Percentiles rank a stretch among this genome's conserved stretches.
Evolutionary conservation across 2,113 vertebrate genomes (phyloP).

Genomic region (Gallinago jamesoni): DNA sequence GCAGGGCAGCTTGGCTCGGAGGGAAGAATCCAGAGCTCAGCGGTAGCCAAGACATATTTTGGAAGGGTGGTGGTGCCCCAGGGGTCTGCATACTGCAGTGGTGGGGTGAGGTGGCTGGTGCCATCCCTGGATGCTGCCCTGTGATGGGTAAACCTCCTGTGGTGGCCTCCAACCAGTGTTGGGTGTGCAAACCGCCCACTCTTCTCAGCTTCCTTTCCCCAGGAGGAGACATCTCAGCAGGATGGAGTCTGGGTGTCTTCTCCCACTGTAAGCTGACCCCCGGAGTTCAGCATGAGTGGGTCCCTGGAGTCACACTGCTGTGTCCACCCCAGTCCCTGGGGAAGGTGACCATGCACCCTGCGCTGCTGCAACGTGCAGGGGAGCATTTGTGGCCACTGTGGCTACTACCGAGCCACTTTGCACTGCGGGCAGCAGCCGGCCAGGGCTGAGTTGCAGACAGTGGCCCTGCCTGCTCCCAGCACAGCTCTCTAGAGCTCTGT

Average conservation of each 20-base stretch:
- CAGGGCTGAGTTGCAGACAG: background rate
- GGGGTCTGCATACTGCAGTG: background rate
- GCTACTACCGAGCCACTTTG: background rate
- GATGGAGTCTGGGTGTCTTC: background rate
- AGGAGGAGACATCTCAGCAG: background rate
- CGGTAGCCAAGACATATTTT: accelerated
- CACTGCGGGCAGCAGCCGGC: background rate
- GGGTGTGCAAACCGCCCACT: background rate
- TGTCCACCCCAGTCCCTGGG: accelerated
- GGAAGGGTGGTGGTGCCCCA: background rate
- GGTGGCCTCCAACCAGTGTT: background rate
- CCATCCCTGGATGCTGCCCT: background rate
- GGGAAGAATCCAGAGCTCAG: background rate
- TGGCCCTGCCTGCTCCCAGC: background rate
- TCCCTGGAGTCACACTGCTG: accelerated
- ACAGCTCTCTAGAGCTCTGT: background rate
- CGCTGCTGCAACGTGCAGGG: background rate
- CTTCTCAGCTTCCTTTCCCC: background rate
- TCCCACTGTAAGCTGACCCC: accelerated
- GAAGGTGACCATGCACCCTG: accelerated
- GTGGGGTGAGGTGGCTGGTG: background rate
- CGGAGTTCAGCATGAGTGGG: accelerated
- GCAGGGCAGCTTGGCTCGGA: background rate
- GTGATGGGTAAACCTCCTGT: accelerated
- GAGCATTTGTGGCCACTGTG: accelerated